Conservation (phyloP, 2,113 vertebrate genomes). For the Rhegmatorhina hoffmannsi region DNA sequence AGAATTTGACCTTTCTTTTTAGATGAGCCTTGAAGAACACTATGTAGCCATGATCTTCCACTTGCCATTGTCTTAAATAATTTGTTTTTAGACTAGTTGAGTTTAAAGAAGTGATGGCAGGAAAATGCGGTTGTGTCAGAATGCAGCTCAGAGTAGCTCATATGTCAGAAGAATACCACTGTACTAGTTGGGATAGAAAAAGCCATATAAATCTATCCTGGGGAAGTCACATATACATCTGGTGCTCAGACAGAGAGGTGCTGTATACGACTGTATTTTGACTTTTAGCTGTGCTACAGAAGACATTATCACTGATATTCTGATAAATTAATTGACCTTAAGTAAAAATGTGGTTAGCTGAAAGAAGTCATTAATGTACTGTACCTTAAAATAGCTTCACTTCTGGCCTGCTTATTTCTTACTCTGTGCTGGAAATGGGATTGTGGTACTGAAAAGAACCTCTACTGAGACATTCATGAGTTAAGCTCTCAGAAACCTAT, state of each 20-base stretch:
- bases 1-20: conserved; percentile 15
- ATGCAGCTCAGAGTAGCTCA: background rate
- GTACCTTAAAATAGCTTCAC: conserved; percentile 1
- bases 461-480: background rate
- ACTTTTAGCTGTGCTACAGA: background rate
- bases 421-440: background rate
- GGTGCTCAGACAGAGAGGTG: background rate
- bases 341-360: background rate
- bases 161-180: background rate
- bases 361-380: background rate
- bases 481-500: background rate
- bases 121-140: background rate
- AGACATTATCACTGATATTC: background rate
- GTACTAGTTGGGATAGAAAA: background rate
- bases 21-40: background rate
- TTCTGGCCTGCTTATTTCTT: background rate
- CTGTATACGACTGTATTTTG: background rate
- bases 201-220: background rate
- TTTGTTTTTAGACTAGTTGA: background rate
- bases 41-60: background rate
- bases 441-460: background rate
- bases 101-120: background rate
- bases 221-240: fast-evolving
- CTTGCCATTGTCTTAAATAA: background rate
- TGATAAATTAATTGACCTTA: conserved; percentile 5